Percentiles rank a stretch among this genome's conserved stretches.
Conservation (phyloP, 2,113 vertebrate species). For the Chamaetylas fuelleborni region DNA sequence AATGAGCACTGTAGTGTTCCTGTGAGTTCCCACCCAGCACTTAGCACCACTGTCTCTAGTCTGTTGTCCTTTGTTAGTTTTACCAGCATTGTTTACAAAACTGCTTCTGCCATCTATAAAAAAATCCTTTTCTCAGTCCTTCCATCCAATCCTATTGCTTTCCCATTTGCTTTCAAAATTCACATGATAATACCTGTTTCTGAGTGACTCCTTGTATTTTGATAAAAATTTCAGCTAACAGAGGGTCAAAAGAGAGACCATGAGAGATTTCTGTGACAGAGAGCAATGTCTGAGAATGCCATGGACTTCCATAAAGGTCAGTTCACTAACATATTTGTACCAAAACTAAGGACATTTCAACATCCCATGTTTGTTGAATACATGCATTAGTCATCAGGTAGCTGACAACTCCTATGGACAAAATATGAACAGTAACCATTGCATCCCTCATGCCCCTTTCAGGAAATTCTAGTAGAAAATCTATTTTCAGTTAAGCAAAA, state of each 20-base stretch:
- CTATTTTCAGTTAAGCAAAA: background rate
- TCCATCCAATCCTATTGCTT: background rate
- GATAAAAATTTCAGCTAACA: background rate
- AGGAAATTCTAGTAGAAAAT: background rate
- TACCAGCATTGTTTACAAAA: background rate
- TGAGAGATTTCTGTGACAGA: background rate
- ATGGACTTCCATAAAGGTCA: background rate
- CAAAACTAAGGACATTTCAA: background rate
- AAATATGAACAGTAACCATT: background rate
- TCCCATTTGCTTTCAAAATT: background rate
- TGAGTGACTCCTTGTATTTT: background rate
- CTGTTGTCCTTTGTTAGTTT: background rate
- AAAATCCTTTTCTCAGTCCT: background rate
- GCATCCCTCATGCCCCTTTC: background rate
- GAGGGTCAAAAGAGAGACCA: background rate
- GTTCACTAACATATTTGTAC: background rate
- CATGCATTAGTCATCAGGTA: background rate
- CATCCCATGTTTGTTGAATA: background rate
- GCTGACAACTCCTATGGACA: background rate
- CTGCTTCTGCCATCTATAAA: background rate
- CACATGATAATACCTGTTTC: background rate
- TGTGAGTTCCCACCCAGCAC: accelerated
- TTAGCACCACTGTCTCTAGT: background rate
- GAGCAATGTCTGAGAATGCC: background rate
- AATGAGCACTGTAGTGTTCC: background rate